phyloP scores from a whole-genome alignment of 1,140 invertebrate genomes.

The Diorhabda elongata region DNA sequence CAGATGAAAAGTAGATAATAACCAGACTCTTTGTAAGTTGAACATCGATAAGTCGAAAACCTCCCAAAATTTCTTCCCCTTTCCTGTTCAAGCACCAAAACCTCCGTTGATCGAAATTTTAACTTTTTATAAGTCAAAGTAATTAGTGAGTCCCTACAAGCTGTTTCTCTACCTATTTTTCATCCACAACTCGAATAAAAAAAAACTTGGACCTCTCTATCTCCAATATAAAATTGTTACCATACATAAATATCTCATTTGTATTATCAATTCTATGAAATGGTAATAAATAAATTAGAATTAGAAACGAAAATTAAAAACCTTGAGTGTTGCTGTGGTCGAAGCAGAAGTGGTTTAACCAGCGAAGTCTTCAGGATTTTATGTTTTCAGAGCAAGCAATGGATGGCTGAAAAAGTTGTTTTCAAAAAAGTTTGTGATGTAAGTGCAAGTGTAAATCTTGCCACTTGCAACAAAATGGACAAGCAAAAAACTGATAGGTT shows the following conservation, averaged over 20 bases:
- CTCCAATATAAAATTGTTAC: not conserved
- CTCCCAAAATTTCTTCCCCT: not conserved
- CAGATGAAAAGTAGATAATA: no score
- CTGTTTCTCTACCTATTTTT: not conserved
- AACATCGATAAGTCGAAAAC: constrained; percentile 7
- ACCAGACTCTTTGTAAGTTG: no score
- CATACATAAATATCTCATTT: not conserved
- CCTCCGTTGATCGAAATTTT: not conserved
- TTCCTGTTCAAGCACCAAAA: not conserved
- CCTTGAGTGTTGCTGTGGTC: not conserved
- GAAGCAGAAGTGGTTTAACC: not conserved
- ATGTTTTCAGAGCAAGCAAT: constrained; percentile 17
- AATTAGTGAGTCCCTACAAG: not conserved
- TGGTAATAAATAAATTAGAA: not conserved
- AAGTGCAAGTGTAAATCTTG: not conserved
- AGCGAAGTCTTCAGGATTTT: constrained; percentile 1
- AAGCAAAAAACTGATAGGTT: constrained; percentile 22
- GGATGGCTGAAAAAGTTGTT: constrained; percentile 27
- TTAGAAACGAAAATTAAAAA: not conserved
- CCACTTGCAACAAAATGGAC: not conserved
- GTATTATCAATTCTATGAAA: not conserved
- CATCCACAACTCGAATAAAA: not conserved
- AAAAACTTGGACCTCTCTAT: not conserved
- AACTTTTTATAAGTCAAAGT: not conserved
- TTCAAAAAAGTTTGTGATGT: constrained; percentile 22